Base-by-base conservation (phyloP, 2,113 vertebrate genomes). In the Etheostoma spectabile region DNA sequence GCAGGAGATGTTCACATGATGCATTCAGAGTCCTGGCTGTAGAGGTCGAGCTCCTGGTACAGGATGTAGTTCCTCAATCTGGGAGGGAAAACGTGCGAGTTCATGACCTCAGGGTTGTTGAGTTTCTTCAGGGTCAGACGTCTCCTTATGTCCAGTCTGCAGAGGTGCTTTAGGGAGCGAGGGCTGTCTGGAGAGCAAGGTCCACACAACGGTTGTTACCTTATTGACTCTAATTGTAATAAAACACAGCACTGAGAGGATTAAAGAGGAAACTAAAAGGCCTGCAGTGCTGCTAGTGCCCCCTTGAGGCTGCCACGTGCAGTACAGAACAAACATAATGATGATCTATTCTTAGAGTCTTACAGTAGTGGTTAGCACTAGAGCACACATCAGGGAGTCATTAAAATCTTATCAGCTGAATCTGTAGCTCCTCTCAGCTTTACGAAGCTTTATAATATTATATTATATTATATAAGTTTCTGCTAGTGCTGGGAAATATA, bases 1-100 rank as follows among this genome's bases (percentile, higher is more conserved):
- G 15, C 12, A 21, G 49, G 56, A 33, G 6, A 16, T 21, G 46
- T 15, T 85, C 51, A 87, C 15, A 73, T 55, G 64, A 8, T 52
- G 72, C 19, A 15, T 64, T 86, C 51, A 45, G 48, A 42, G 48
- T 73, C 72, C 51, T 59, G 55, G 38, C 57, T 93, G 90, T 96
- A 96, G 22, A 97, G 94, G 76, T 97, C 95, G 72, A 97, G 96
- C 35, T 97, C 96, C 85, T 95, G 95, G 89, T 96, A 97, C 66
- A 96, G 75, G 62, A 97, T 91, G 65, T 96, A 97, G 77, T 83
- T 88, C 86, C 77, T 95, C 52, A 97, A 88, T 75, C 93, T 24
- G 51, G 95, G 84, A 53, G 96, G 96, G 57, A 97, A 92, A 33
- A 89, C 66, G 14, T 93, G 89, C 8, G 93, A 96, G 77, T 93